Evolutionary conservation across 37 sponge, comb jelly and placozoan species (phyloP), one percentile per base, ranked within the genome.

Genomic region (Theonella swinhoei): DNA sequence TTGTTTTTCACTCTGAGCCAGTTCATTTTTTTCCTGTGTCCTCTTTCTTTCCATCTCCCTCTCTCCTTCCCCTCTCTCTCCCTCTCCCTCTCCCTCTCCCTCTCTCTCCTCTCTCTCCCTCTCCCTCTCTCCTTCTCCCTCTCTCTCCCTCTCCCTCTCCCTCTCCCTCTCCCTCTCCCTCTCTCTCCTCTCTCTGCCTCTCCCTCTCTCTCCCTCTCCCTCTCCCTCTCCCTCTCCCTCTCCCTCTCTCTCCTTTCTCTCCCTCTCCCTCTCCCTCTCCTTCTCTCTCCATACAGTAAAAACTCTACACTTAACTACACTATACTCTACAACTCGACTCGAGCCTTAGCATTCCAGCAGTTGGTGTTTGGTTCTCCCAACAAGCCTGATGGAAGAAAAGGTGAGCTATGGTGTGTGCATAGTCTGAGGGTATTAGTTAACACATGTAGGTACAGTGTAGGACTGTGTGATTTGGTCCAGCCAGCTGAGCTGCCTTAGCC

Each of bases 311-410:
- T 93, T n/a, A 76, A 86, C 70, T 93, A 93, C 75, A 82, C 87
- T 31, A 93, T 93, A 25, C 39, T 87, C 29, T 93, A 79, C 83
- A 93, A 93, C 63, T 83, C 90, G 9, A 81, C 90, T 0, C 43
- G 90, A 64, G 87, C 94, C 1, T 68, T 89, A n/a, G 62, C 73
- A 30, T 80, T 89, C 37, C 83, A 86, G 47, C 90, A 89, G 62
- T 61, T 93, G 14, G 62, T 79, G 0, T 83, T 93, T 74, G 90
- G 90, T 31, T 89, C 87, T 31, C 87, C 83, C 23, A 80, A 86
- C 67, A 89, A 93, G 62, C 94, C 94, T 42, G 94, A 93, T 76
- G 94, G 94, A 0, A 61, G 94, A 34, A 74, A 58, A 64, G 94
- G 94, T 93, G 5, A 69, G 77, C 83, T n/a, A n/a, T n/a, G n/a